Conservation (phyloP, 2,797 vertebrate species). For the Cryptoprocta ferox region DNA sequence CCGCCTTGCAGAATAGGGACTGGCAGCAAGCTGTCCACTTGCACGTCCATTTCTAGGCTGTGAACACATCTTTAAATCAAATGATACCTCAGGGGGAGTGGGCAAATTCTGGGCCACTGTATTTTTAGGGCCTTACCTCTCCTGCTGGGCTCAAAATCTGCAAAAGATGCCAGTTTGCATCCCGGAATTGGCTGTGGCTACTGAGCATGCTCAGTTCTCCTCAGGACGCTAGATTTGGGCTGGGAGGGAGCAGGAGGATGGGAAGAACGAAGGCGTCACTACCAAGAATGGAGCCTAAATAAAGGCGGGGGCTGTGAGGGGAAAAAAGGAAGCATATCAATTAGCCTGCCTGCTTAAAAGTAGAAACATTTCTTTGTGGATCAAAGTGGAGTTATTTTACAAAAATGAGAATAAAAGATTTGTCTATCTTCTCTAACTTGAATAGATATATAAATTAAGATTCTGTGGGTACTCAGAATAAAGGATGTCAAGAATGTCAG, state of each 20-base stretch:
- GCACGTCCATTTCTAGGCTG: not conserved
- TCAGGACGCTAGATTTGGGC: slow-evolving; percentile 53
- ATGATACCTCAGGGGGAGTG: not conserved
- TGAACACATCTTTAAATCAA: slow-evolving; percentile 44
- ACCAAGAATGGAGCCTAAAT: slow-evolving; percentile 47
- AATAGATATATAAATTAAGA: slow-evolving; percentile 23
- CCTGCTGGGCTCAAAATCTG: slow-evolving; percentile 53
- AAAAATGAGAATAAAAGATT: slow-evolving; percentile 50
- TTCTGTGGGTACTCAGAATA: slow-evolving; percentile 42
- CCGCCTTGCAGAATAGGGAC: slow-evolving; percentile 47
- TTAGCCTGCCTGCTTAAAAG: slow-evolving; percentile 1
- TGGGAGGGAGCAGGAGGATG: slow-evolving; percentile 61
- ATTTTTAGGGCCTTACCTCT: slow-evolving; percentile 72
- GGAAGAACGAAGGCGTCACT: slow-evolving; percentile 48
- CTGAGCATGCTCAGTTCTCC: slow-evolving; percentile 79
- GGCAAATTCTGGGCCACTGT: slow-evolving; percentile 55
- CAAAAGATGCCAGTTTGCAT: slow-evolving; percentile 71
- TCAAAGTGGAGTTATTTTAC: slow-evolving; percentile 39
- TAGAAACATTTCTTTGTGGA: not conserved
- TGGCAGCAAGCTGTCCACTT: slow-evolving; percentile 18
- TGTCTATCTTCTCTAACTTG: slow-evolving; percentile 40
- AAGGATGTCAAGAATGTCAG: not conserved
- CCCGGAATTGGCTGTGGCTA: slow-evolving; percentile 58
- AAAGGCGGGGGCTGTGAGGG: not conserved
- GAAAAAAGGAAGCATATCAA: not conserved